Percentiles rank a stretch among this genome's conserved stretches.
Conservation (phyloP, 2,797 vertebrate species). For the Acrossocheilus fasciatus region DNA sequence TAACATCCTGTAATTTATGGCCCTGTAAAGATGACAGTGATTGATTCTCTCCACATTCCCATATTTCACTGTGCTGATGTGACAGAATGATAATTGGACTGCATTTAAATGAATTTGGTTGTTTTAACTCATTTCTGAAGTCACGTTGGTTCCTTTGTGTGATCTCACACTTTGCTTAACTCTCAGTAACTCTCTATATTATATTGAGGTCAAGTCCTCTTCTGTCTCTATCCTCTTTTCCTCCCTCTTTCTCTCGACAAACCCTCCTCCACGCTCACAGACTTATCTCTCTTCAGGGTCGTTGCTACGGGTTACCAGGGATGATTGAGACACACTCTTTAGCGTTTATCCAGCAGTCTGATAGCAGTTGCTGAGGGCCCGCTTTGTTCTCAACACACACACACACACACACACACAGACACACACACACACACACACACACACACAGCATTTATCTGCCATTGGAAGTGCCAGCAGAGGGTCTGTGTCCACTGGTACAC, state of each 20-base stretch:
- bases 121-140: constrained; percentile 16
- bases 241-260: neutral
- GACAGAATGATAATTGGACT: constrained; percentile 4
- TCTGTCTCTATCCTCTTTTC: constrained; percentile 7
- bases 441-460: constrained; percentile 49
- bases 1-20: constrained; percentile 32
- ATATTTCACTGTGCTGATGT: constrained; percentile 16
- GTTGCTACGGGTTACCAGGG: constrained; percentile 54
- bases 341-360: constrained; percentile 65
- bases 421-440: constrained; percentile 35
- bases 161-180: neutral
- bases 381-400: constrained; percentile 63
- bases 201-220: constrained; percentile 37
- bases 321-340: constrained; percentile 68
- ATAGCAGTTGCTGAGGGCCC: constrained; percentile 65
- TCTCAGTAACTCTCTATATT: neutral
- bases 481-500: constrained; percentile 57
- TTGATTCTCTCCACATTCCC: constrained; percentile 35
- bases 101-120: constrained; percentile 19
- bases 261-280: neutral
- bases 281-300: constrained; percentile 49
- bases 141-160: neutral
- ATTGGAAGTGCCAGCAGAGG: constrained; percentile 58
- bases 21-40: constrained; percentile 42
- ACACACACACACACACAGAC: constrained; percentile 26